These are phyloP conservation scores for Python bivittatus DNA, from an alignment of 2,113 vertebrate genomes.

Conservation along the genomic window DNA sequence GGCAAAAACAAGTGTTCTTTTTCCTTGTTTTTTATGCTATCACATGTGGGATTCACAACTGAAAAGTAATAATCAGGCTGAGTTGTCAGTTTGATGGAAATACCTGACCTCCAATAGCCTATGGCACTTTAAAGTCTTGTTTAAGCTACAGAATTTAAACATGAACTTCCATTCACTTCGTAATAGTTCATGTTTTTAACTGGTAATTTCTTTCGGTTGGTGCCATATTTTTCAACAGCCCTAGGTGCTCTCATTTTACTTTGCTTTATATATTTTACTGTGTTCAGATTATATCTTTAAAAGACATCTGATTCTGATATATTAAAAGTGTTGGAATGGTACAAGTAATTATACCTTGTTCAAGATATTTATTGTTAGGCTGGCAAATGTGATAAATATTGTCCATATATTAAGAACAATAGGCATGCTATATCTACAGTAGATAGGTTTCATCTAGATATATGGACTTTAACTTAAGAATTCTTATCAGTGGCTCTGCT, in stretches of 20 bases:
- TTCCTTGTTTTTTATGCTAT: not conserved
- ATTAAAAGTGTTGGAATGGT: not conserved
- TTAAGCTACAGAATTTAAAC: not conserved
- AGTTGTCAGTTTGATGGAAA: slow-evolving; percentile 11
- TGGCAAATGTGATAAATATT: not conserved
- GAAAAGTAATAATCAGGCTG: not conserved
- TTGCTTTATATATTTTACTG: not conserved
- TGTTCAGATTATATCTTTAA: not conserved
- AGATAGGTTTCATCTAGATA: not conserved
- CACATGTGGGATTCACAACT: not conserved
- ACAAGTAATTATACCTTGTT: not conserved
- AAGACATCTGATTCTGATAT: not conserved
- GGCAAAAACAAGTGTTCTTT: not conserved
- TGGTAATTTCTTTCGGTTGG: not conserved
- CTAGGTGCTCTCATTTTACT: not conserved
- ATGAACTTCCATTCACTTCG: not conserved
- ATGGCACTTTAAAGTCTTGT: not conserved
- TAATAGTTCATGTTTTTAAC: slow-evolving; percentile 17
- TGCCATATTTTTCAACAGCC: slow-evolving; percentile 10
- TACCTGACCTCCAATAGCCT: not conserved
- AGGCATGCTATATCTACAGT: no score
- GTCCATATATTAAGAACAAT: not conserved
- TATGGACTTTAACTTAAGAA: no score
- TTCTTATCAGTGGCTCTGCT: no score
- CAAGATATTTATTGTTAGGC: not conserved